A percentile compares a stretch with the other conserved stretches of the same genome.
phyloP scores from a whole-genome alignment of 2,888 invertebrate species.

The Tenthredo scrophulariae region DNA sequence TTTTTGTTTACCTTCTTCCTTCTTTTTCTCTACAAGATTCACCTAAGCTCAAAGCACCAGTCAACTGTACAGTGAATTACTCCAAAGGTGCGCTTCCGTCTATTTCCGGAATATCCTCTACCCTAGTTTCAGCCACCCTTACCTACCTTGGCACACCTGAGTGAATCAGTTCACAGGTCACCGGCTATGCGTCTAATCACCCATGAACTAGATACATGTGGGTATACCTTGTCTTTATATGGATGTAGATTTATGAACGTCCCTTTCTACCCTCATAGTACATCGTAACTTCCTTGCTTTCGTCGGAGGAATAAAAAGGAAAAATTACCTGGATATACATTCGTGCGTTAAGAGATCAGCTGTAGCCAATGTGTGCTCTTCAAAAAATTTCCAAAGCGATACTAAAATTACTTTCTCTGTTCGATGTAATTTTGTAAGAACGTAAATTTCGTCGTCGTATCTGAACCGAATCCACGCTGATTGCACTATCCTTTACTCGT shows the following conservation, averaged over 20 bases:
- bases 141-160: conserved; percentile 62
- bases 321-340: neutral
- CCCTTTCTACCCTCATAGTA: neutral
- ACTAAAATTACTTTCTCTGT: neutral
- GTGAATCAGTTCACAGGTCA: conserved; percentile 71
- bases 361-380: neutral
- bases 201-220: conserved; percentile 63
- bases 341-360: neutral
- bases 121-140: conserved; percentile 43
- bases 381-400: too few relatives aligned
- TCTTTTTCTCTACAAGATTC: neutral
- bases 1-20: conserved; percentile 50
- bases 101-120: conserved; percentile 44
- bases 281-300: neutral
- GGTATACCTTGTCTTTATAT: neutral
- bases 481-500: conserved; percentile 32
- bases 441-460: neutral
- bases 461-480: neutral
- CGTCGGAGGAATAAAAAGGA: neutral
- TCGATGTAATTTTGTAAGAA: neutral
- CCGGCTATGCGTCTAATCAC: conserved; percentile 71
- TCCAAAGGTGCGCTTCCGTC: conserved; percentile 23
- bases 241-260: neutral
- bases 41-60: conserved; percentile 13
- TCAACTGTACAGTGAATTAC: conserved; percentile 16